Evolutionary conservation across 2,797 vertebrate species (phyloP).

Genomic region (Oryzias sinensis): DNA sequence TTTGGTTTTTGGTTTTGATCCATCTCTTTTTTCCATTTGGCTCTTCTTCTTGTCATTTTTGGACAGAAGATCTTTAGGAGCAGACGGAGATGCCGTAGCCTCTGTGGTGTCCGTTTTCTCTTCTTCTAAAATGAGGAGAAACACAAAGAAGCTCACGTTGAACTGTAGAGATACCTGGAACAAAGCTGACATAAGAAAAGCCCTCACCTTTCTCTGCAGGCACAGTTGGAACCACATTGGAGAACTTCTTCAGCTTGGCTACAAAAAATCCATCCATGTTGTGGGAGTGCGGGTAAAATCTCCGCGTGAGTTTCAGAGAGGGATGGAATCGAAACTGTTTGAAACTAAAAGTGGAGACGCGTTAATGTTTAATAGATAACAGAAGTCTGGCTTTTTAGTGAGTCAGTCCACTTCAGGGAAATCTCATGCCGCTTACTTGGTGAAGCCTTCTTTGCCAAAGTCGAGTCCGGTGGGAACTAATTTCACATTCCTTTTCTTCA

Average conservation of each 20-base stretch:
- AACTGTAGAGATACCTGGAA: neutral
- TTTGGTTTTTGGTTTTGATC: constrained; percentile 44
- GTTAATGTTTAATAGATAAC: neutral
- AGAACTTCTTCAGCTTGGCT: constrained; percentile 96
- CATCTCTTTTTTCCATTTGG: constrained; percentile 14
- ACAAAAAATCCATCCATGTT: constrained; percentile 99
- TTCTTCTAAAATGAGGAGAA: constrained; percentile 38
- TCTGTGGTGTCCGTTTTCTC: constrained; percentile 54
- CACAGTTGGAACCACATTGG: constrained; percentile 83
- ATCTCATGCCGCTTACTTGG: constrained; percentile 74
- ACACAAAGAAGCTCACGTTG: constrained; percentile 7
- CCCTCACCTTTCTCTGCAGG: constrained; percentile 67
- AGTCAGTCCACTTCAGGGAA: neutral
- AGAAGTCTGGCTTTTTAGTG: constrained; percentile 10
- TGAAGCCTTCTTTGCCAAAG: constrained; percentile 96
- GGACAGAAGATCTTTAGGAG: constrained; percentile 39
- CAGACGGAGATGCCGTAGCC: constrained; percentile 28
- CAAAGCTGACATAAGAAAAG: neutral
- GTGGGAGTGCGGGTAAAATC: constrained; percentile 96
- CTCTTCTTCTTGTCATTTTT: constrained; percentile 51
- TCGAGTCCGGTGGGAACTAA: constrained; percentile 93
- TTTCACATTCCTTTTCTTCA: constrained; percentile 95
- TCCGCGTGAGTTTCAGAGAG: constrained; percentile 80
- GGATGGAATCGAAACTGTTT: constrained; percentile 92
- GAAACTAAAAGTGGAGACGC: constrained; percentile 75